These are phyloP conservation scores for Amphipyra berbera DNA, from an alignment of 2,888 invertebrate genomes.

Conservation along the genomic window DNA sequence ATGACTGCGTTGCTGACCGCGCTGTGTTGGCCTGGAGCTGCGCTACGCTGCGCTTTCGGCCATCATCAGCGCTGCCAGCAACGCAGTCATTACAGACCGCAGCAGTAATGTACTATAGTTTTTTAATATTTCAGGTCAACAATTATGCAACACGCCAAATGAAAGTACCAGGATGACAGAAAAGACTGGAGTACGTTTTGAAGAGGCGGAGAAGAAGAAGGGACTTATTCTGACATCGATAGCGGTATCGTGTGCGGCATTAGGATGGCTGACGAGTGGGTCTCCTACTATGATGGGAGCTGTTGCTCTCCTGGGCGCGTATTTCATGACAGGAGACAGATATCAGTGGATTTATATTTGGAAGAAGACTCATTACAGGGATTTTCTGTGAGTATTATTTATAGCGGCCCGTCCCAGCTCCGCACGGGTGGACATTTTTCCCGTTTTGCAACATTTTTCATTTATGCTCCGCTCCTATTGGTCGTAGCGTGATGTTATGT, in stretches of 20 bases:
- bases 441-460: too few relatives aligned
- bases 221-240: slow-evolving; percentile 71
- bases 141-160: slow-evolving; percentile 61
- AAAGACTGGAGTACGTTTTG: slow-evolving; percentile 81
- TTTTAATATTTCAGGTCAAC: slow-evolving; percentile 57
- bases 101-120: too few relatives aligned
- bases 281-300: slow-evolving; percentile 67
- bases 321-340: slow-evolving; percentile 82
- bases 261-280: slow-evolving; percentile 73
- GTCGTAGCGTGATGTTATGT: too few relatives aligned
- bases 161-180: slow-evolving; percentile 81
- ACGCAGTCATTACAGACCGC: too few relatives aligned
- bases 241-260: slow-evolving; percentile 61
- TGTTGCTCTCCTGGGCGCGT: slow-evolving; percentile 70
- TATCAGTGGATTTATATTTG: slow-evolving; percentile 87
- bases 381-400: slow-evolving; percentile 77
- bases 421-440: too few relatives aligned
- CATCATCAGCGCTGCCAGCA: too few relatives aligned
- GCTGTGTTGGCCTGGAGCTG: too few relatives aligned
- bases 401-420: too few relatives aligned
- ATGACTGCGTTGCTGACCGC: too few relatives aligned
- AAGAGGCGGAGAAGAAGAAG: slow-evolving; percentile 80
- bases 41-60: too few relatives aligned
- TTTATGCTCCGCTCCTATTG: too few relatives aligned
- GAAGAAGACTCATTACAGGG: slow-evolving; percentile 81